phyloP scores from a whole-genome alignment of 2,113 vertebrate species.

The Dipodomys stephensi region DNA sequence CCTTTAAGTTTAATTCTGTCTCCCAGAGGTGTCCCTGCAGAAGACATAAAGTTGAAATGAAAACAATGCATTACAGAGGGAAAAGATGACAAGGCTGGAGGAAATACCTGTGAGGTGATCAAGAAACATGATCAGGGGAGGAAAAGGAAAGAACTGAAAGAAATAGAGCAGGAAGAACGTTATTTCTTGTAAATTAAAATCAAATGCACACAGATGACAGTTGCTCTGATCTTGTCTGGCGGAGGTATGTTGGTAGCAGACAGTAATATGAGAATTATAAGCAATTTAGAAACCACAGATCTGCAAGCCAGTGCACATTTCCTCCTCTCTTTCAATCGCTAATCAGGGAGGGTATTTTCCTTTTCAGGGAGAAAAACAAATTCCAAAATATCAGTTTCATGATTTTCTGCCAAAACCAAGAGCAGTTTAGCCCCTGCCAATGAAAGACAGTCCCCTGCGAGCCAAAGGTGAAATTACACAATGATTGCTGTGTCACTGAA shows the following conservation, averaged over 20 bases:
- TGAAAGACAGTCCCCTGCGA: neutral
- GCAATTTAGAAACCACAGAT: constrained; percentile 66
- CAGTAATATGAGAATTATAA: constrained; percentile 78
- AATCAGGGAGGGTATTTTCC: constrained; percentile 33
- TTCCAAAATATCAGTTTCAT: constrained; percentile 44
- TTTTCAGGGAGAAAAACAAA: constrained; percentile 78
- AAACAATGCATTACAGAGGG: constrained; percentile 55
- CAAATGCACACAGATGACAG: constrained; percentile 85
- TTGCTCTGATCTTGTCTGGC: constrained; percentile 81
- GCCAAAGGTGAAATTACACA: neutral
- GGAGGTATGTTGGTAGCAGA: constrained; percentile 77
- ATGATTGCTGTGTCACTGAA: neutral
- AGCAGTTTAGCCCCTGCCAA: neutral
- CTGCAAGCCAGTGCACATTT: constrained; percentile 17
- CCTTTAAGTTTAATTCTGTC: constrained; percentile 65
- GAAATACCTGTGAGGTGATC: constrained; percentile 75
- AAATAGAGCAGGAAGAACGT: constrained; percentile 86
- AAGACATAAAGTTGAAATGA: constrained; percentile 53
- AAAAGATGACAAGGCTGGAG: constrained; percentile 78
- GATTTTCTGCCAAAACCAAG: constrained; percentile 58
- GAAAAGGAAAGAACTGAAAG: constrained; percentile 81
- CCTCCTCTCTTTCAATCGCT: constrained; percentile 65
- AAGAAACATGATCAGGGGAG: constrained; percentile 81
- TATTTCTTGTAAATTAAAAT: constrained; percentile 87
- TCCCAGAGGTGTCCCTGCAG: constrained; percentile 55